Conservation (phyloP, 1,140 invertebrate genomes). For the Branchinecta lynchi region DNA sequence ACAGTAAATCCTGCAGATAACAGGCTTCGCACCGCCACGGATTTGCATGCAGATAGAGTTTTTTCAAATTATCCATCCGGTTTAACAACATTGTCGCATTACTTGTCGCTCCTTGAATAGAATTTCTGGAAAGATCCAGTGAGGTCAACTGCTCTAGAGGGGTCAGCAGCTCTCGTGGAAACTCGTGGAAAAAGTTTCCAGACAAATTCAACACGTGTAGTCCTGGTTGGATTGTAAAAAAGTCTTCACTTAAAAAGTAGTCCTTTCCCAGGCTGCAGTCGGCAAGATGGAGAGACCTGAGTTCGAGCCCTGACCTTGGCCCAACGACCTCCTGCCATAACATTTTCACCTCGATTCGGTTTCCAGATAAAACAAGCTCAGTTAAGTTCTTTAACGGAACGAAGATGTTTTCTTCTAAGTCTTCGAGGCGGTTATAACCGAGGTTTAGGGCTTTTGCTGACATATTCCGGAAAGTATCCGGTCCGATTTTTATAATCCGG, state of each 20-base stretch:
- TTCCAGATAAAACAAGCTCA: constrained; percentile 15
- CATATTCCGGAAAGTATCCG: constrained; percentile 38
- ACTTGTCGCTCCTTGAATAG: constrained; percentile 40
- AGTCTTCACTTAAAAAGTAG: constrained; percentile 15
- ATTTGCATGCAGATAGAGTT: constrained; percentile 42
- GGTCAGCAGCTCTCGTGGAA: constrained; percentile 39
- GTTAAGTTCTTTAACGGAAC: constrained; percentile 16
- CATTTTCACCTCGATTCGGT: constrained; percentile 17
- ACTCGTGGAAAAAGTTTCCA: constrained; percentile 35
- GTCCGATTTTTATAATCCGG: constrained; percentile 46
- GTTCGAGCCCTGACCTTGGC: constrained; percentile 1
- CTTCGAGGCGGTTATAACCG: constrained; percentile 25
- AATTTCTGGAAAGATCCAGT: constrained; percentile 46
- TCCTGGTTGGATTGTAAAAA: constrained; percentile 22
- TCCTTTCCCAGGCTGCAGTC: constrained; percentile 13
- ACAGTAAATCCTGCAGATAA: not conserved
- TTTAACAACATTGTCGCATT: constrained; percentile 38
- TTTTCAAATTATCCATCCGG: constrained; percentile 27
- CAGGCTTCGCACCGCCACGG: constrained; percentile 51
- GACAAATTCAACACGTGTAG: constrained; percentile 26
- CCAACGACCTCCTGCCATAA: constrained; percentile 17
- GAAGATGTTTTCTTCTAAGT: constrained; percentile 23
- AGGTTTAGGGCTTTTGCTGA: constrained; percentile 39
- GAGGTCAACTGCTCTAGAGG: constrained; percentile 38
- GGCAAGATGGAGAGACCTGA: not conserved